Evolutionary conservation across 2,797 vertebrate species (phyloP), one percentile per base, ranked within the genome.

Genomic region (Phrynocephalus vlangalii): DNA sequence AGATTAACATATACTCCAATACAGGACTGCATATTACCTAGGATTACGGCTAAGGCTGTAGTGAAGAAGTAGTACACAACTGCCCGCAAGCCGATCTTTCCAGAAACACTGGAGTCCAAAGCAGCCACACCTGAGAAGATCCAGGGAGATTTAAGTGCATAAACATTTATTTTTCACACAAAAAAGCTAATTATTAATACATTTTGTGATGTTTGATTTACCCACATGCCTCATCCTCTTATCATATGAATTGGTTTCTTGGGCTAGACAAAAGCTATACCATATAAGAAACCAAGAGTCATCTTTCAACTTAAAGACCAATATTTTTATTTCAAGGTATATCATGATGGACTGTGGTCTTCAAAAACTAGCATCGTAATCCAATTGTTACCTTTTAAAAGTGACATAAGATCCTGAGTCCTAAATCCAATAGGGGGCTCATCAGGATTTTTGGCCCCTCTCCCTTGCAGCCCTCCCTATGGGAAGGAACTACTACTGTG

Each of bases 1-100:
- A 82, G 71, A 18, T 87, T 86, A 88, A 80, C 56, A 87, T 82
- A 86, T 82, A 50, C 75, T 86, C 80, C 1, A 86, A 6, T 84
- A 52, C 87, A 80, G 16, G 79, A 70, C 88, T 9, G 77, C 24
- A 80, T 76, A 83, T 97, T 96, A 99, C 99, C 99, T 30, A 99
- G 96, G 93, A 98, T 94, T 33, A 99, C 99, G 22, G 99, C 99
- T 71, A 99, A 97, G 91, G 98, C 89, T 13, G 99, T 99, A 73
- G 99, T 99, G 91, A 97, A 97, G 95, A 99, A 97, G 93, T 99
- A 99, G 96, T 99, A 99, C 1, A 98, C 10, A 0, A 99, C 95
- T 11, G 99, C 98, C 85, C 98, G 96, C 52, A 99, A 97, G 70
- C 99, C 99, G 13, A 99, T 99, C 94, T 97, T 99, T 86, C 98